These are phyloP conservation scores for Macrotis lagotis DNA, from an alignment of 2,113 vertebrate species.

Conservation along the genomic window DNA sequence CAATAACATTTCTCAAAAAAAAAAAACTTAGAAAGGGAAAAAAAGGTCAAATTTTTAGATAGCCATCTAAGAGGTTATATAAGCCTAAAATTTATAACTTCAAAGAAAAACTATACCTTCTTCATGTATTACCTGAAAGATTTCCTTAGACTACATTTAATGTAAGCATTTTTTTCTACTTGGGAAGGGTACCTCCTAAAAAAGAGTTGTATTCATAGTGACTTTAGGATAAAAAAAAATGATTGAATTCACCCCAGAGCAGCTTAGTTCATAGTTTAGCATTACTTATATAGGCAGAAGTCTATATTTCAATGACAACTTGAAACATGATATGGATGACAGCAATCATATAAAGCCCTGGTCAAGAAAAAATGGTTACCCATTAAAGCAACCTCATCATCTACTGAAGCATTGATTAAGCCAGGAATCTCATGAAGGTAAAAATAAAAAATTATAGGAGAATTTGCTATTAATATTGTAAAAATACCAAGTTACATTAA, in stretches of 20 bases:
- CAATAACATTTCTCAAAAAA: not conserved
- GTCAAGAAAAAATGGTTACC: not conserved
- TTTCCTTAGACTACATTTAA: not conserved
- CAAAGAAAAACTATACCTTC: not conserved
- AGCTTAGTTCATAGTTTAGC: not conserved
- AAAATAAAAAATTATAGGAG: not conserved
- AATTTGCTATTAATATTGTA: not conserved
- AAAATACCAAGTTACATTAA: not conserved
- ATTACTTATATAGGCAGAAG: not conserved
- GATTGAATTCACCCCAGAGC: not conserved
- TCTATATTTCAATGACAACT: not conserved
- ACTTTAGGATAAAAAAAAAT: not conserved
- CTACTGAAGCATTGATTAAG: not conserved
- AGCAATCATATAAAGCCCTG: not conserved
- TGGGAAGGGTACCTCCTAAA: not conserved
- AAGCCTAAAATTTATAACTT: not conserved
- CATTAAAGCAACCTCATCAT: not conserved
- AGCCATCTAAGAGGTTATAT: not conserved
- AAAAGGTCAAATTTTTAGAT: not conserved
- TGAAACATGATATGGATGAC: not conserved
- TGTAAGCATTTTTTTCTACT: not conserved
- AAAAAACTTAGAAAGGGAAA: not conserved
- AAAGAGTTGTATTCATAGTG: not conserved
- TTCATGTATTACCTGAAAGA: not conserved
- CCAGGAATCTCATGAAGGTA: not conserved